Conservation (phyloP, 1,140 invertebrate species). For the Bombus pyrosoma region DNA sequence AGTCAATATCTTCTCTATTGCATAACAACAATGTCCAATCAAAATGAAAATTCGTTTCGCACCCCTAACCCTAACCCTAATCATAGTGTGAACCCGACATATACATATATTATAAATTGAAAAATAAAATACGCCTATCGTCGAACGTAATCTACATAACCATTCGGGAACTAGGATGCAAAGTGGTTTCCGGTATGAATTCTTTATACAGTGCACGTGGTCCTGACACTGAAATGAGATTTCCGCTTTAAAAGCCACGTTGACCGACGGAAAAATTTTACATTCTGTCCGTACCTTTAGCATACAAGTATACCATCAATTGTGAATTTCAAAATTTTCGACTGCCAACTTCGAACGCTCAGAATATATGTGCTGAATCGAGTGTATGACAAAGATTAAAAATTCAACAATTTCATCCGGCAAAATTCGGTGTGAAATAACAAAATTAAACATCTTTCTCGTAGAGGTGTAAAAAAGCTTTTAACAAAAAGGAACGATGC, state of each 20-base stretch:
- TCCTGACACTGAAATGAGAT: constrained; percentile 30
- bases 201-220: constrained; percentile 40
- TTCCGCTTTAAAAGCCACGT: constrained; percentile 20
- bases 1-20: too few species aligned
- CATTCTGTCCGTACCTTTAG: neutral
- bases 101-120: neutral
- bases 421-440: too few species aligned
- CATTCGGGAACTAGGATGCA: constrained; percentile 25
- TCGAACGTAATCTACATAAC: neutral
- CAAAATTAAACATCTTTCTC: neutral
- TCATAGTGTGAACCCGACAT: too few species aligned
- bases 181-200: constrained; percentile 35
- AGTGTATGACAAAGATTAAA: neutral
- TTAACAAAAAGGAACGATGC: too few species aligned
- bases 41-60: too few species aligned
- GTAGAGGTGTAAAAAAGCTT: neutral
- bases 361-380: neutral
- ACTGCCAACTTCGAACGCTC: neutral
- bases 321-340: neutral
- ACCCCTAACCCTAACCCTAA: too few species aligned
- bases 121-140: neutral
- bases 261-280: neutral
- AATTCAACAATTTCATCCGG: neutral
- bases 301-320: constrained; percentile 5
- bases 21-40: too few species aligned